Base-by-base conservation (phyloP, 2,113 vertebrate genomes). In the Dicentrarchus labrax region DNA sequence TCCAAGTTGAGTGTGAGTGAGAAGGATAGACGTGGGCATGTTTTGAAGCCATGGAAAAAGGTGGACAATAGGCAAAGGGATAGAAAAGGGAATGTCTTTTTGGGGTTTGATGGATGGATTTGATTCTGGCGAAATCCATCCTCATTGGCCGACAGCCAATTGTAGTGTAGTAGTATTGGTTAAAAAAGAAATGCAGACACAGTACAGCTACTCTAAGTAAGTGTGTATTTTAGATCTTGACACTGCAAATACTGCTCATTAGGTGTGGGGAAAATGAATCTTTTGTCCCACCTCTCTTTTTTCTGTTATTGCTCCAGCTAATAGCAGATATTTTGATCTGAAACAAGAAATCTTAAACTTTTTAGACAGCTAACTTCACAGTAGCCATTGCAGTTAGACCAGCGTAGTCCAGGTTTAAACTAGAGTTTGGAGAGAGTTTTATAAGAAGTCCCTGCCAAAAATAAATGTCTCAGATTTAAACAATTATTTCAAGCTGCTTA, bases 1-100 rank as follows among this genome's bases (percentile, higher is more conserved):
- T 96, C 93, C 94, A 95, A 94, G 95, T 96, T 95, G 93, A 95
- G 87, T 90, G 88, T 92, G 93, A 94, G 92, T 92, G 93, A 94
- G 86, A 89, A 83, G 86, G 91, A 92, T 67, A 76, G 4, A 2
- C 76, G 21, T 22, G 73, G 50, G 48, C 72, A 78, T 72, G 82
- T 91, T 92, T 77, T 75, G 59, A 80, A 88, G 72, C 62, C 73
- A 80, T 68, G 65, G 54, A 62, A 54, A 78, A 82, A 41, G 76
- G 82, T 4, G 45, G 89, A 86, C 51, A 79, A 74, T 22, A 53
- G 72, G 86, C 83, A 88, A 62, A 76, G 43, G 66, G 65, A 72
- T 64, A 77, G 22, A 78, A 65, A 68, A 50, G 51, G 75, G 85
- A 56, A 72, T n/a, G 59, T 74, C 60, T 83, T 91, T 92, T 65